phyloP scores from a whole-genome alignment of 1,140 invertebrate genomes.

The Delia radicum region DNA sequence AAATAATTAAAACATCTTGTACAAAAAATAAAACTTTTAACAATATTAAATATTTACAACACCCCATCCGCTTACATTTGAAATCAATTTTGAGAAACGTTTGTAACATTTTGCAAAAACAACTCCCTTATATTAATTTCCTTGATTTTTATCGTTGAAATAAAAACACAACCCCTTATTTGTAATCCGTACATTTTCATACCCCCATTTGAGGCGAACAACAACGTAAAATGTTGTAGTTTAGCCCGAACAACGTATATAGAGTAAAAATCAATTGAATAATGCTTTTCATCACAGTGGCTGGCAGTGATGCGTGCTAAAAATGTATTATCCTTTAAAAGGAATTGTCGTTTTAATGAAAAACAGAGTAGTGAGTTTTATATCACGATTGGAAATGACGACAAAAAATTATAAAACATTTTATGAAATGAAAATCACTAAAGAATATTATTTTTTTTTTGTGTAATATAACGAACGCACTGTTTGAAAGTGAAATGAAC shows the following conservation, averaged over 20 bases:
- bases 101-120: not conserved
- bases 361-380: not conserved
- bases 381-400: conserved; percentile 6
- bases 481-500: not conserved
- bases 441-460: not conserved
- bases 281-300: conserved; percentile 16
- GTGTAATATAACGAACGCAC: not conserved
- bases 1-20: no score
- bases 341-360: conserved; percentile 20
- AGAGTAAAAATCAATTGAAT: conserved; percentile 15
- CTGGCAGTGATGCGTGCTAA: conserved; percentile 4
- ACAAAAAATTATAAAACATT: not conserved
- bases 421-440: not conserved
- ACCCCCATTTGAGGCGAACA: not conserved
- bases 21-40: not conserved
- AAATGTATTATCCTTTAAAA: conserved; percentile 19
- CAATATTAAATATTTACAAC: not conserved
- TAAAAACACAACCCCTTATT: not conserved
- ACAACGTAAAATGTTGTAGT: not conserved
- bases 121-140: conserved; percentile 12
- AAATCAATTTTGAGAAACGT: not conserved
- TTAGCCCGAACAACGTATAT: not conserved
- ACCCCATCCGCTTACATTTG: not conserved
- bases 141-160: conserved; percentile 6
- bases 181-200: not conserved